Base-by-base conservation (phyloP, 2,113 vertebrate genomes). In the Gopherus flavomarginatus region DNA sequence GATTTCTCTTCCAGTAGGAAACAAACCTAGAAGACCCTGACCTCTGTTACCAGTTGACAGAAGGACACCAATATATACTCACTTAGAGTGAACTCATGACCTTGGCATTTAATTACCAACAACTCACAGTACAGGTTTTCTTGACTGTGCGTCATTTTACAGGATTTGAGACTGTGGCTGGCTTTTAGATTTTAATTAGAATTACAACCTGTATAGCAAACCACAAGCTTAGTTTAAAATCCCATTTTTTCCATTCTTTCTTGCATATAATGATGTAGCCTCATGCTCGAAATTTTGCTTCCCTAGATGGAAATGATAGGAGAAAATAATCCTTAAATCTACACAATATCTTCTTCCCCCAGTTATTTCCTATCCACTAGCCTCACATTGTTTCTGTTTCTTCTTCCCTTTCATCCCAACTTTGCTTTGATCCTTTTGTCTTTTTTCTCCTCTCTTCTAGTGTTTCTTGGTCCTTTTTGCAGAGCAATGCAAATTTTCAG, bases 401-500 rank as follows among this genome's bases (percentile, higher is more conserved):
- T 87, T 50, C n/a, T 85, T 90, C 50, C 79, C 56, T 49, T 91
- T 91, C 89, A 87, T 91, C 96, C 86, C 92, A 95, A 96, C 90
- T 97, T 92, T 92, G 89, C 95, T 94, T 94, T 96, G 96, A 93
- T 95, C 87, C 90, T 93, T 95, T 81, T 80, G 87, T 90, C 44
- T 93, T 94, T 94, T 88, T 93, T 87, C 86, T 81, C 91, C 65
- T 83, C 85, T 94, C 69, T 80, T 79, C 91, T 85, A 96, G 94
- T 94, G 95, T 96, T 97, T 93, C 12, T 11, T 84, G 91, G 88
- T 90, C 65, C 90, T 97, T 97, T 97, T 96, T 93, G 97, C 97
- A 96, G 93, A 95, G 94, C 94, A 85, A 94, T 81, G 97, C 97
- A 96, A 92, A 97, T 97, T 97, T 97, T 97, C 88, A 89, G 93